Conservation (phyloP, 2,797 vertebrate species). For the Hozukius guyotensis region DNA sequence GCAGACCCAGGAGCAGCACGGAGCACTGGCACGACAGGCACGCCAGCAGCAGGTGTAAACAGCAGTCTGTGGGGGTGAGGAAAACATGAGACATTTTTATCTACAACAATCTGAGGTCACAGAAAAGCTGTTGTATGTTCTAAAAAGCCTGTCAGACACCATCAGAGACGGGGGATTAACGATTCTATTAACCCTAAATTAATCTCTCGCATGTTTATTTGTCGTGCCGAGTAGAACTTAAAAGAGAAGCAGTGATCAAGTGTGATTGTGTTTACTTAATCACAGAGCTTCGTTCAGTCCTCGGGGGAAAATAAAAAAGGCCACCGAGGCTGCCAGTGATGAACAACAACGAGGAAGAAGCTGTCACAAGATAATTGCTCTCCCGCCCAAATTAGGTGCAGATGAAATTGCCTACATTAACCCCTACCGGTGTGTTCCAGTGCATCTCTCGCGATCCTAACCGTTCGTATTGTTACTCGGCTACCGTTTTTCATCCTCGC, state of each 20-base stretch:
- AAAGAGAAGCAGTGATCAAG: slow-evolving; percentile 72
- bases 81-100: background rate
- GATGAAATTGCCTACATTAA: slow-evolving; percentile 72
- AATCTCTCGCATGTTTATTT: slow-evolving; percentile 68
- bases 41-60: slow-evolving; percentile 75
- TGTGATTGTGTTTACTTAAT: slow-evolving; percentile 79
- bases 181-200: slow-evolving; percentile 75
- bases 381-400: slow-evolving; percentile 65
- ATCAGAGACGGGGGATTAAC: slow-evolving; percentile 48
- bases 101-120: slow-evolving; percentile 21
- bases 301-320: slow-evolving; percentile 64
- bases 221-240: slow-evolving; percentile 47
- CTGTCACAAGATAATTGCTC: slow-evolving; percentile 75
- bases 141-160: slow-evolving; percentile 35
- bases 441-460: slow-evolving; percentile 11
- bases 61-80: slow-evolving; percentile 41
- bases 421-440: slow-evolving; percentile 39
- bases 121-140: background rate
- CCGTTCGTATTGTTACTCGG: slow-evolving; percentile 27
- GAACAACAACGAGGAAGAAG: slow-evolving; percentile 57
- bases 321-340: slow-evolving; percentile 59
- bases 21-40: slow-evolving; percentile 63
- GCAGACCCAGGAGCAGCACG: slow-evolving; percentile 56
- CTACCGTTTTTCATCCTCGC: slow-evolving; percentile 49
- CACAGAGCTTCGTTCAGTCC: slow-evolving; percentile 65